phyloP scores from a whole-genome alignment of 2,888 invertebrate species.

The Habroteleia sp. region DNA sequence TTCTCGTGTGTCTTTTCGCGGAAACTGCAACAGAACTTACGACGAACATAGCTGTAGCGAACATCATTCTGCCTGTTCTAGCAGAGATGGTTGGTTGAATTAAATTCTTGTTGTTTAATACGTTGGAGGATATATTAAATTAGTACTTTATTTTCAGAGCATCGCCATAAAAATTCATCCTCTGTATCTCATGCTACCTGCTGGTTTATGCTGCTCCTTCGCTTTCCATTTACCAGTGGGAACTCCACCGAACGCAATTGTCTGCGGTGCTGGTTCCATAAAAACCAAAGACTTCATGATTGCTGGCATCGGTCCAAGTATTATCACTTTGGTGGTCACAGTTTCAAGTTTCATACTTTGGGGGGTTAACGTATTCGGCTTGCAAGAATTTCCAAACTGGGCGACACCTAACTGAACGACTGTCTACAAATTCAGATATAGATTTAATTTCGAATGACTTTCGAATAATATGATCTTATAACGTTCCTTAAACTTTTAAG shows the following conservation, averaged over 20 bases:
- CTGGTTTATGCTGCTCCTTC: conserved; percentile 93
- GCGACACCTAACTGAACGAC: conserved; percentile 75
- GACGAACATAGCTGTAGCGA: conserved; percentile 94
- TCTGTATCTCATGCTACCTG: conserved; percentile 93
- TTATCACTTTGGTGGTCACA: conserved; percentile 87
- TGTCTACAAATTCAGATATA: no score
- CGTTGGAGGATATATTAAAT: no score
- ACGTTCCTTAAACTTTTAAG: no score
- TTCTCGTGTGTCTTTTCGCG: conserved; percentile 89
- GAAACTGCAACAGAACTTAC: conserved; percentile 94
- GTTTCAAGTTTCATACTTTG: conserved; percentile 89
- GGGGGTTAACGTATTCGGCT: conserved; percentile 86
- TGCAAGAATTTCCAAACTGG: conserved; percentile 85
- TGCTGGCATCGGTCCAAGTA: conserved; percentile 89
- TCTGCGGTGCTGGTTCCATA: conserved; percentile 91
- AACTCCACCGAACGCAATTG: conserved; percentile 97
- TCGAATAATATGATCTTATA: no score
- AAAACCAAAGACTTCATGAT: conserved; percentile 90
- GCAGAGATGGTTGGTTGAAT: conserved; percentile 87
- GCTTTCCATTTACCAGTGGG: conserved; percentile 97
- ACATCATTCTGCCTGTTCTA: conserved; percentile 92
- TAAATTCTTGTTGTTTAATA: no score
- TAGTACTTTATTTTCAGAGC: conserved; percentile 83
- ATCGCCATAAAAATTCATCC: conserved; percentile 89
- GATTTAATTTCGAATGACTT: no score